Evolutionary conservation across 1,140 invertebrate genomes (phyloP).

Genomic region (Glossosoma conforme): DNA sequence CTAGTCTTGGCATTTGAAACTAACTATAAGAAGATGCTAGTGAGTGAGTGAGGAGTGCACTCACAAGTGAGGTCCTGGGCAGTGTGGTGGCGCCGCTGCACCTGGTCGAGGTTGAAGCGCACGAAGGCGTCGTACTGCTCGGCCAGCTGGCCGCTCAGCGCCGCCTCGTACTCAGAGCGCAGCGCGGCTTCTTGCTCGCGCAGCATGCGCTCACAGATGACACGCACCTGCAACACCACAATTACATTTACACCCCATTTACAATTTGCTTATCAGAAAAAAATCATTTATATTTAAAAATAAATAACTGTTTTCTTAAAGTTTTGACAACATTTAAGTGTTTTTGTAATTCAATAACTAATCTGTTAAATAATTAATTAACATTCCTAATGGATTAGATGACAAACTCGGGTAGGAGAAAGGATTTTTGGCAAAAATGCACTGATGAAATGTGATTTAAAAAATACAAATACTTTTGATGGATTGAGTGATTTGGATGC

Average conservation of each 20-base stretch:
- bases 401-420: too few species aligned
- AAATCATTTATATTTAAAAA: too few species aligned
- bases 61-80: slow-evolving; percentile 38
- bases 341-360: too few species aligned
- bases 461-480: too few species aligned
- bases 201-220: slow-evolving; percentile 93
- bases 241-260: background rate
- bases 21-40: background rate
- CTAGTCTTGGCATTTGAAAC: background rate
- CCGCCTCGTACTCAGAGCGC: slow-evolving; percentile 88
- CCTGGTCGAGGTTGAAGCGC: slow-evolving; percentile 95
- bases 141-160: slow-evolving; percentile 84
- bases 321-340: too few species aligned
- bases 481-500: too few species aligned
- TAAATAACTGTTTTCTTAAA: too few species aligned
- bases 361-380: too few species aligned
- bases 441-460: too few species aligned
- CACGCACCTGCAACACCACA: slow-evolving; percentile 64
- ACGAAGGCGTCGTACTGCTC: slow-evolving; percentile 98
- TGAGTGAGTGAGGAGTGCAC: background rate
- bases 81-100: slow-evolving; percentile 80
- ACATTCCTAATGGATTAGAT: too few species aligned
- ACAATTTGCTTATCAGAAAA: slow-evolving; percentile 8
- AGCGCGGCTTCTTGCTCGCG: slow-evolving; percentile 89
- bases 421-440: too few species aligned